phyloP scores from a whole-genome alignment of 64 coral and sea anemone species.

The Hydrozoanthus tunicans region DNA sequence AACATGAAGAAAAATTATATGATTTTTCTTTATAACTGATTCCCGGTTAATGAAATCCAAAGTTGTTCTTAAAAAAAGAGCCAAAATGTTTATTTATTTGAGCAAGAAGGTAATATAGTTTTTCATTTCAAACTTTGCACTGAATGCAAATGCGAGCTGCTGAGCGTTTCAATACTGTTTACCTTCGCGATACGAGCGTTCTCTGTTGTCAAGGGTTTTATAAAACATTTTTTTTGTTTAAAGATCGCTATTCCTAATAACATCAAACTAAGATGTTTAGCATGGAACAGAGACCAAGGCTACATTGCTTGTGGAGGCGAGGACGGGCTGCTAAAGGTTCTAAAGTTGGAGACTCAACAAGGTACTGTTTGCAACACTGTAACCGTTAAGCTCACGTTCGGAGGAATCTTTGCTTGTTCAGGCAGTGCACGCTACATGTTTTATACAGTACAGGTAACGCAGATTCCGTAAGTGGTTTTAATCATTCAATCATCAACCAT shows the following conservation, averaged over 20 bases:
- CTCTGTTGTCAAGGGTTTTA: slow-evolving; percentile 76
- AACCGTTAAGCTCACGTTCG: no score
- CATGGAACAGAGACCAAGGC: slow-evolving; percentile 94
- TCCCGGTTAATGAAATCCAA: not conserved
- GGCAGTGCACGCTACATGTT: no score
- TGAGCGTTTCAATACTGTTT: slow-evolving; percentile 45
- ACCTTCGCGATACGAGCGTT: slow-evolving; percentile 39
- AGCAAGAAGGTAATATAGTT: slow-evolving; percentile 90
- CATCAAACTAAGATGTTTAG: slow-evolving; percentile 87
- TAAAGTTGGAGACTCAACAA: slow-evolving; percentile 95
- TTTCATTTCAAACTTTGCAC: not conserved
- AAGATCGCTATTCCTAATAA: slow-evolving; percentile 99
- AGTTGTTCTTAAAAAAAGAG: not conserved
- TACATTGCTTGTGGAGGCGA: slow-evolving; percentile 98
- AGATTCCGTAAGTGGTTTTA: no score
- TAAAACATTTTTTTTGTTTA: not conserved
- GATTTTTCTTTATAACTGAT: not conserved
- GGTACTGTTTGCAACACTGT: slow-evolving; percentile 26
- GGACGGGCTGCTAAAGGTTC: slow-evolving; percentile 91
- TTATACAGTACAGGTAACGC: no score
- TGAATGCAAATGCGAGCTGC: not conserved
- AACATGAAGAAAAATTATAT: slow-evolving; percentile 21
- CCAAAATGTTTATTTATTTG: slow-evolving; percentile 97
- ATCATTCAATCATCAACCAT: no score
- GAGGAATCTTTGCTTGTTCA: no score